Conservation (phyloP, 1,140 invertebrate species). For the Drosophila arizonae region DNA sequence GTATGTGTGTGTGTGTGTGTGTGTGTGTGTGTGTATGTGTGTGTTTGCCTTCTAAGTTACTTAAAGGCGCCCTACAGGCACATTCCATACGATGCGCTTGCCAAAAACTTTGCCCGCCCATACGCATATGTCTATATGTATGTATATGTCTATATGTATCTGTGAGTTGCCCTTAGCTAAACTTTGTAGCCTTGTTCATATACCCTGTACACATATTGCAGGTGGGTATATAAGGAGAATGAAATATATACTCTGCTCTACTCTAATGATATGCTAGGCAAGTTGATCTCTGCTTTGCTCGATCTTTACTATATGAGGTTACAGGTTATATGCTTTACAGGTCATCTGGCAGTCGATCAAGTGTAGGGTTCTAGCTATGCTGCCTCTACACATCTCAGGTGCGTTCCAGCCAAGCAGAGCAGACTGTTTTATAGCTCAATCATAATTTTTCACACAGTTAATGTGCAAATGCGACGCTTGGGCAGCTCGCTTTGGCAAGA, state of each 20-base stretch:
- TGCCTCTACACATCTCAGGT: conserved; percentile 13
- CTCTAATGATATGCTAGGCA: too few species aligned
- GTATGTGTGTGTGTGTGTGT: conserved; percentile 11
- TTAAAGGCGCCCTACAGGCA: conserved; percentile 38
- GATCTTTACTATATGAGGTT: too few species aligned
- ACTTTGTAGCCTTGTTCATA: conserved; percentile 10
- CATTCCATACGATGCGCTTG: conserved; percentile 27
- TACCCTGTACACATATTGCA: background rate
- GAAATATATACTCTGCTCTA: too few species aligned
- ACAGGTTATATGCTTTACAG: background rate
- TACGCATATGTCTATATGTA: conserved; percentile 7
- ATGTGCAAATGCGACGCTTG: conserved; percentile 72
- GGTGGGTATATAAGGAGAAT: background rate
- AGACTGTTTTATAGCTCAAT: conserved; percentile 81
- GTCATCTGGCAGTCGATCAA: background rate
- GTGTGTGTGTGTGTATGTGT: conserved; percentile 8
- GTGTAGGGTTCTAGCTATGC: background rate
- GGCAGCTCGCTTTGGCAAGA: conserved; percentile 38
- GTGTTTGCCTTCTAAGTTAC: conserved; percentile 35
- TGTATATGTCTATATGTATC: background rate
- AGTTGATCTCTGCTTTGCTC: too few species aligned
- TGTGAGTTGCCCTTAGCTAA: conserved; percentile 13
- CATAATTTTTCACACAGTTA: conserved; percentile 81
- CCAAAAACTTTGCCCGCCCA: conserved; percentile 30
- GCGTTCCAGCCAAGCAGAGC: conserved; percentile 50